phyloP scores from a whole-genome alignment of 2,113 vertebrate species.

The Anoplopoma fimbria region DNA sequence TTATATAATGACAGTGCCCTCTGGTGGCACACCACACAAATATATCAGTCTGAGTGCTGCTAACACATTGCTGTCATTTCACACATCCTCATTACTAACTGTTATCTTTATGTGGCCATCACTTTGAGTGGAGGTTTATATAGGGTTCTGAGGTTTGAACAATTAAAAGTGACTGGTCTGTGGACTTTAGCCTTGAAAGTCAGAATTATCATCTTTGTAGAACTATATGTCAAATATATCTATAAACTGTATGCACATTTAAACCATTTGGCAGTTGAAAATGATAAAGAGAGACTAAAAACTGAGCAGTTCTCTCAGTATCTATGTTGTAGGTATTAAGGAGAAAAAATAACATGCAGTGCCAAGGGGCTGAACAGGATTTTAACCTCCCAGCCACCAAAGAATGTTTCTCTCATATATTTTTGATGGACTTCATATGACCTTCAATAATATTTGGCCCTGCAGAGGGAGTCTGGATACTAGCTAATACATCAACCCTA shows the following conservation, averaged over 20 bases:
- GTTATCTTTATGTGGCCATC: background rate
- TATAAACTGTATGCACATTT: background rate
- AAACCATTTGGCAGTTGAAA: background rate
- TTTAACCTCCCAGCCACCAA: background rate
- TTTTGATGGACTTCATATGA: background rate
- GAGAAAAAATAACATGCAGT: background rate
- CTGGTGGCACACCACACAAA: conserved; percentile 30
- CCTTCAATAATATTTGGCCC: conserved; percentile 1
- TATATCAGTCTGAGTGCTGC: background rate
- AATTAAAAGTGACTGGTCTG: no score
- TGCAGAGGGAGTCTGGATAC: background rate
- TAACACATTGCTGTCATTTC: background rate
- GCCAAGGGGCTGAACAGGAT: background rate
- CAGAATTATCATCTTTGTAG: background rate
- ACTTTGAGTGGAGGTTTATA: background rate
- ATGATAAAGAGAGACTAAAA: background rate
- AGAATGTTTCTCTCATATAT: background rate
- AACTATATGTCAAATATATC: background rate
- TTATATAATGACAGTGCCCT: conserved; percentile 31
- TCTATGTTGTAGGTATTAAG: background rate
- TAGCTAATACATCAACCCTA: background rate
- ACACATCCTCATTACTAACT: background rate
- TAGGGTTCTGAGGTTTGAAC: background rate
- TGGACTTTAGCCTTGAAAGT: background rate
- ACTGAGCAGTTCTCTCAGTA: background rate